Evolutionary conservation across 2,797 vertebrate genomes (phyloP).

Genomic region (Limosa lapponica): DNA sequence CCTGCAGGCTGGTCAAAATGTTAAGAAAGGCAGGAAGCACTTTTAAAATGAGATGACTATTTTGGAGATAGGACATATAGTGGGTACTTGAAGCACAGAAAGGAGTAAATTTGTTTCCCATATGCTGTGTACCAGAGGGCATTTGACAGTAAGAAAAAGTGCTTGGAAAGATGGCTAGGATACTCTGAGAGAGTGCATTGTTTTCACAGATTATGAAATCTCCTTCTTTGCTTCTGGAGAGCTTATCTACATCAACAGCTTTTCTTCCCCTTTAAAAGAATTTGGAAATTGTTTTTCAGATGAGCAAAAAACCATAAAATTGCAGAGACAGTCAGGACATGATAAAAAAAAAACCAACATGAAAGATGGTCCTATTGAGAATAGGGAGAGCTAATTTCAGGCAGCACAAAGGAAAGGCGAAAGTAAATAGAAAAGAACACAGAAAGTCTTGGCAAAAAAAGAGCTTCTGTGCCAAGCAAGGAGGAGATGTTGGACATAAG

Average conservation of each 20-base stretch:
- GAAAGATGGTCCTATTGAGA: not conserved
- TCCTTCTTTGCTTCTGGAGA: conserved; percentile 9
- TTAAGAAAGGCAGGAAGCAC: not conserved
- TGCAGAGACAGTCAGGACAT: not conserved
- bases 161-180: not conserved
- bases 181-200: not conserved
- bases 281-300: conserved; percentile 13
- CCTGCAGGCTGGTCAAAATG: not conserved
- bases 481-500: not conserved
- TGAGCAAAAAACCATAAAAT: not conserved
- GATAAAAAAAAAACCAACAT: not conserved
- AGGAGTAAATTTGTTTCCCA: not conserved
- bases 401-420: not conserved
- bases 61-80: not conserved
- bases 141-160: not conserved
- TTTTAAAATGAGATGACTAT: not conserved
- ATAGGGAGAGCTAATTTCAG: conserved; percentile 20
- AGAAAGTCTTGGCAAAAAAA: not conserved
- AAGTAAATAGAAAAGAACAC: conserved; percentile 8
- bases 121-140: not conserved
- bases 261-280: conserved; percentile 4
- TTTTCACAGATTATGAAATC: conserved; percentile 21
- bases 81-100: not conserved
- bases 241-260: conserved; percentile 41
- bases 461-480: not conserved